Evolutionary conservation across 2,888 invertebrate species (phyloP).

Genomic region (Oeneis ivallda): DNA sequence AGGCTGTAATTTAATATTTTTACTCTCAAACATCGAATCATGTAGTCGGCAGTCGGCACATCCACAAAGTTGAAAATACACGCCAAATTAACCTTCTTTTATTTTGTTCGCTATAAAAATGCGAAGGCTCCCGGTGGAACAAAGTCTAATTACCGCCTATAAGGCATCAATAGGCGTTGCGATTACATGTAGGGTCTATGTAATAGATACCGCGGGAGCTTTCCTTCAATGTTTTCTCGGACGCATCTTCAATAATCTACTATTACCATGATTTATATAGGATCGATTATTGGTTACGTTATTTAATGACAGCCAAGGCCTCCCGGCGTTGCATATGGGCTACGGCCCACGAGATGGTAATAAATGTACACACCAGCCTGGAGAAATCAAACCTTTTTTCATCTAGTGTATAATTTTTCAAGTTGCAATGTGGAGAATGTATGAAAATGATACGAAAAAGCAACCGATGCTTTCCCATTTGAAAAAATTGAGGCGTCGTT

Average conservation of each 20-base stretch:
- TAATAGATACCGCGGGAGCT: conserved; percentile 69
- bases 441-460: conserved; percentile 18
- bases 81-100: conserved; percentile 10
- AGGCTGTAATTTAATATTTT: conserved; percentile 2
- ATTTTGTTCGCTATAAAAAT: conserved; percentile 22
- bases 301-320: conserved; percentile 70
- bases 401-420: conserved; percentile 23
- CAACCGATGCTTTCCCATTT: conserved; percentile 2
- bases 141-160: conserved; percentile 45
- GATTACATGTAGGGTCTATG: conserved; percentile 71
- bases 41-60: conserved; percentile 2
- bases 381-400: conserved; percentile 40
- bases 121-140: conserved; percentile 25
- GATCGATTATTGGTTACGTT: conserved; percentile 66
- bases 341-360: conserved; percentile 49
- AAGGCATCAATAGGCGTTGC: conserved; percentile 76
- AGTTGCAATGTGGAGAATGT: conserved; percentile 14
- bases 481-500: not conserved
- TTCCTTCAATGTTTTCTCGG: conserved; percentile 73
- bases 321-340: conserved; percentile 63
- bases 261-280: conserved; percentile 80
- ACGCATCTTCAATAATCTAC: conserved; percentile 76
- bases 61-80: conserved; percentile 10
- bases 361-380: conserved; percentile 51
- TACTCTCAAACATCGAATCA: not conserved